Evolutionary conservation across 2,888 invertebrate genomes (phyloP).

Genomic region (Drosophila paranaensis): DNA sequence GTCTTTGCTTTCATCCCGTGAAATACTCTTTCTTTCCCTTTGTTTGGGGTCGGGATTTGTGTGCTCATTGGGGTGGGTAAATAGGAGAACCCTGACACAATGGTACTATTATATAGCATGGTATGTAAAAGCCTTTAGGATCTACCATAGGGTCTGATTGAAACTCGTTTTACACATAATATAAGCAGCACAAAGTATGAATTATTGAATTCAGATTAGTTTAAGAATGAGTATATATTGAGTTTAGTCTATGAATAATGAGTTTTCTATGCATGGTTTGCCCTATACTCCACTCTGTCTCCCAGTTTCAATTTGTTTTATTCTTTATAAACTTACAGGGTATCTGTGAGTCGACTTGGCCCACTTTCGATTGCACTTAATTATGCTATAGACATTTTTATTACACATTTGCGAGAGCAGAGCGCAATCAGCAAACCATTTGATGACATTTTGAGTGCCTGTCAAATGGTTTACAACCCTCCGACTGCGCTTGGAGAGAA

Average conservation of each 20-base stretch:
- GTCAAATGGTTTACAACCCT: constrained; percentile 55
- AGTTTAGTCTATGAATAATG: too few relatives aligned
- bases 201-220: too few relatives aligned
- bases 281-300: too few relatives aligned
- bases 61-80: neutral
- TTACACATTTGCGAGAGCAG: constrained; percentile 33
- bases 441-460: constrained; percentile 71
- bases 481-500: constrained; percentile 1
- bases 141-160: neutral
- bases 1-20: constrained; percentile 4
- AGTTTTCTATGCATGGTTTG: too few relatives aligned
- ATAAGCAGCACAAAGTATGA: neutral
- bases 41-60: neutral
- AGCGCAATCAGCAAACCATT: constrained; percentile 62
- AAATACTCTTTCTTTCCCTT: constrained; percentile 17
- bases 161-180: neutral
- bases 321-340: constrained; percentile 8
- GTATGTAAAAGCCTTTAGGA: too few relatives aligned
- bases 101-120: neutral
- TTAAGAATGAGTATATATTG: too few relatives aligned
- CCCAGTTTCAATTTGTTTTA: neutral
- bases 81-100: neutral
- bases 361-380: constrained; percentile 35
- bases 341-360: constrained; percentile 9
- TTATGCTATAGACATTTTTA: constrained; percentile 50